Evolutionary conservation across 2,888 invertebrate genomes (phyloP).

Genomic region (Pammene aurita): DNA sequence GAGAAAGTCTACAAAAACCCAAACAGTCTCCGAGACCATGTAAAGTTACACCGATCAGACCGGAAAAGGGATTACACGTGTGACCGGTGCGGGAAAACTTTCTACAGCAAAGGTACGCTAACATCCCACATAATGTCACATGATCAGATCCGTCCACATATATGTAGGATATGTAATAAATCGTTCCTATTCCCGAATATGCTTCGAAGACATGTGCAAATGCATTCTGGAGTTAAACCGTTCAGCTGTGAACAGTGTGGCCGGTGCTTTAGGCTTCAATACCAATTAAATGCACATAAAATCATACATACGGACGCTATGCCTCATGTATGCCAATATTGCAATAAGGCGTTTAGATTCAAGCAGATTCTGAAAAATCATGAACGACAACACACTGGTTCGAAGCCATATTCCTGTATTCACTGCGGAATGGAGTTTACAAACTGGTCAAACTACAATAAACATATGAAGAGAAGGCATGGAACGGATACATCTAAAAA

Average conservation of each 20-base stretch:
- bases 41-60: conserved; percentile 82
- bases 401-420: conserved; percentile 88
- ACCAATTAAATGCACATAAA: conserved; percentile 88
- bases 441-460: conserved; percentile 92
- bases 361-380: conserved; percentile 90
- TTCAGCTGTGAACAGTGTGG: conserved; percentile 77
- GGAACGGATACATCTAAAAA: conserved; percentile 79
- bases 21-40: conserved; percentile 77
- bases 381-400: conserved; percentile 87
- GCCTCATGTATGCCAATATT: conserved; percentile 90
- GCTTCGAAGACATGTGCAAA: conserved; percentile 72
- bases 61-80: conserved; percentile 73
- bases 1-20: conserved; percentile 70
- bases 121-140: conserved; percentile 76
- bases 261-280: conserved; percentile 83
- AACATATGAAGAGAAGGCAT: conserved; percentile 90
- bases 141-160: conserved; percentile 70
- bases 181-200: conserved; percentile 74
- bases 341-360: conserved; percentile 89
- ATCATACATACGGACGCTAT: conserved; percentile 90
- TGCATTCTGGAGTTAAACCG: conserved; percentile 74
- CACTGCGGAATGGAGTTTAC: conserved; percentile 89
- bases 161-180: conserved; percentile 73
- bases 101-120: conserved; percentile 74
- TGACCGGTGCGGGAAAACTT: conserved; percentile 76